Percentiles rank a stretch among this genome's conserved stretches.
These are phyloP conservation scores for Isurus oxyrinchus DNA, from an alignment of 2,113 vertebrate species.

Conservation along the genomic window DNA sequence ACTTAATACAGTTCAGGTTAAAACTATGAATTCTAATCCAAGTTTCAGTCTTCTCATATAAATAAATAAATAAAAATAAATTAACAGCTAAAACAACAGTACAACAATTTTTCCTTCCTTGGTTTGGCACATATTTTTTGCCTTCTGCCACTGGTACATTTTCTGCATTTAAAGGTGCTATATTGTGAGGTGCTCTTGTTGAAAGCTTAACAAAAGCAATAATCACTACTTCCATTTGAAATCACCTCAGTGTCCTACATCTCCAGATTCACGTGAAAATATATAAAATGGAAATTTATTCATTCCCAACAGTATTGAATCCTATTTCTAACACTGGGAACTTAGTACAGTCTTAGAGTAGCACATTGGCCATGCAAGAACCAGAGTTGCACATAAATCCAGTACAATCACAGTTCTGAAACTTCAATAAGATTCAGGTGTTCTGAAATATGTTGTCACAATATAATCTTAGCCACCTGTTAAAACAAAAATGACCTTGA, in stretches of 20 bases:
- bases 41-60: background rate
- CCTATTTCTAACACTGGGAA: background rate
- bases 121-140: background rate
- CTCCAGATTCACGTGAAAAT: background rate
- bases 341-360: background rate
- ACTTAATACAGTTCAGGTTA: background rate
- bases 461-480: background rate
- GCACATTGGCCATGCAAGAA: background rate
- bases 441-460: background rate
- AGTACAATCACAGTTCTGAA: background rate
- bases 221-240: background rate
- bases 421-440: background rate
- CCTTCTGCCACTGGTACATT: background rate
- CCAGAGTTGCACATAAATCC: background rate
- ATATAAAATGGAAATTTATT: background rate
- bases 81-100: background rate
- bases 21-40: background rate
- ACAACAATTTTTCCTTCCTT: background rate
- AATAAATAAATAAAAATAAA: background rate
- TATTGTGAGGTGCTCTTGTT: background rate
- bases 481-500: no score
- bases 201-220: background rate
- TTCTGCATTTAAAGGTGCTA: background rate
- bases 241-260: background rate
- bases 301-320: background rate